Base-by-base conservation (phyloP, 2,888 invertebrate species). In the Dexiosoma caninum region DNA sequence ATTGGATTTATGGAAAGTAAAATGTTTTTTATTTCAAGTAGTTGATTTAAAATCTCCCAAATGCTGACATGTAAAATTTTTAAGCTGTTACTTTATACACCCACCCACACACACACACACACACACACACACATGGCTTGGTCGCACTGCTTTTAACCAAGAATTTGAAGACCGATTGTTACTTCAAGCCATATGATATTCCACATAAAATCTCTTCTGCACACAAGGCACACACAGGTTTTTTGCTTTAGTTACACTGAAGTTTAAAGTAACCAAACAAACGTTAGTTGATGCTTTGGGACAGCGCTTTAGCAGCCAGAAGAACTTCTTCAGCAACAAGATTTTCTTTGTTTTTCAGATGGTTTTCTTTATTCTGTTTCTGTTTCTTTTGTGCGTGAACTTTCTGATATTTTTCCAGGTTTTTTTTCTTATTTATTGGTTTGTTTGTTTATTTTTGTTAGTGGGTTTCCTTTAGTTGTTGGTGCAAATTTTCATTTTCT, bases 361-460 rank as follows among this genome's bases (percentile, higher is more conserved):
- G 10, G 10, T 30, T 69, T 77, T 59, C 27, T n/a, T n/a, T n/a
- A 37, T 49, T 49, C 7, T 23, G 49, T 49, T 49, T 32, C 40
- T 32, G 16, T 30, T 64, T 37, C 6, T 6, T 62, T 57, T 64
- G 51, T 79, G 75, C 69, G 69, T 74, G 62, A 79, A 69, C 79
- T 79, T 69, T 79, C 62, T 55, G 37, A 21, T 12, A 30, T 19
- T 60, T 46, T 19, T 40, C 21, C 10, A n/a, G 30, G 6, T 27
- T 27, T 27, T 27, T 27, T 27, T 5, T 3, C 6, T 27, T 27
- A 27, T 2, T 59, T 32, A 60, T 57, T 35, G 37, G 30, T 8
- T 27, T 37, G 3, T 59, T 10, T 60, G 30, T 8, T 27, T 37
- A 2, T 59, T 10, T 60, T 57, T 49, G 14, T 46, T 10, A 32